Conservation (phyloP, 1,140 invertebrate genomes). For the Tachypleus tridentatus region DNA sequence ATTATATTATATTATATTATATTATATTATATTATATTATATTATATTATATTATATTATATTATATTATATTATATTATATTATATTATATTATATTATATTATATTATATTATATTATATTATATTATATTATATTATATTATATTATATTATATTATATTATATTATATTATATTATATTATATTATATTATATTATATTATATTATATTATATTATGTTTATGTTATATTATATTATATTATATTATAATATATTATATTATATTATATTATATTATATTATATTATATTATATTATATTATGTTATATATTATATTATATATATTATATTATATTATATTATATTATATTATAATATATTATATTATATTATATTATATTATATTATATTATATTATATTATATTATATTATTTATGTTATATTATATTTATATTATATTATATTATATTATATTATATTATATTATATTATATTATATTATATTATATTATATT, state of each 20-base stretch:
- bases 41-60: constrained; percentile 3
- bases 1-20: constrained; percentile 3
- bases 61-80: constrained; percentile 3
- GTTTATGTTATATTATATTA: constrained; percentile 1
- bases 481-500: neutral
- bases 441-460: constrained; percentile 3
- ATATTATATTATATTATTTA: no score
- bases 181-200: constrained; percentile 3
- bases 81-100: constrained; percentile 3
- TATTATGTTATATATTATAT: neutral
- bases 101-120: constrained; percentile 3
- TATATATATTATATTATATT: neutral
- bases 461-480: constrained; percentile 3
- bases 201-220: constrained; percentile 3
- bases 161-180: constrained; percentile 3
- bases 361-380: constrained; percentile 3
- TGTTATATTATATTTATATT: no score
- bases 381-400: constrained; percentile 3
- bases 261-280: constrained; percentile 3
- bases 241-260: constrained; percentile 1
- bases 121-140: constrained; percentile 3
- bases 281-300: constrained; percentile 3
- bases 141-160: constrained; percentile 3
- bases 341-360: constrained; percentile 1
- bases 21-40: constrained; percentile 3